Evolutionary conservation across 1,140 invertebrate species (phyloP).

Genomic region (Ceratina japonica): DNA sequence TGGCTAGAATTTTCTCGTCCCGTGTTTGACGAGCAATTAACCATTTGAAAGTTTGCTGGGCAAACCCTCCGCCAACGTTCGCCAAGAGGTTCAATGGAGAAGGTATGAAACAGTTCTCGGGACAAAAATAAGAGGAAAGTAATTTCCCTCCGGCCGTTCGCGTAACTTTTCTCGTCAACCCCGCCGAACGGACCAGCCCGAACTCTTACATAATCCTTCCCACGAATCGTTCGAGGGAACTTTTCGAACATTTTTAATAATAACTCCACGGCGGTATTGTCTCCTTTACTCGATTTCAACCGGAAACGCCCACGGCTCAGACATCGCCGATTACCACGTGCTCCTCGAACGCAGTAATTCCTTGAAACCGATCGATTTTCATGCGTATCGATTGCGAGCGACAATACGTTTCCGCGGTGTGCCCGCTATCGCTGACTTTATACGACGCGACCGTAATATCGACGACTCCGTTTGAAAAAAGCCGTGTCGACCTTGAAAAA

Average conservation of each 20-base stretch:
- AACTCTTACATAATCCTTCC: conserved; percentile 22
- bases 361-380: conserved; percentile 36
- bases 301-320: neutral
- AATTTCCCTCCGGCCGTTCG: conserved; percentile 37
- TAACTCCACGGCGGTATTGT: neutral
- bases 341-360: conserved; percentile 9
- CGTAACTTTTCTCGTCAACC: conserved; percentile 7
- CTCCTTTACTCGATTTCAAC: neutral
- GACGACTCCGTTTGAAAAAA: neutral
- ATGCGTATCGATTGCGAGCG: conserved; percentile 2
- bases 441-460: neutral
- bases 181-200: neutral
- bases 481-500: neutral
- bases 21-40: conserved; percentile 1
- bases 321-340: neutral
- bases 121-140: conserved; percentile 47
- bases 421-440: neutral
- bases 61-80: neutral
- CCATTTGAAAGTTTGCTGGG: neutral
- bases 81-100: neutral
- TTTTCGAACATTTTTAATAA: conserved; percentile 3
- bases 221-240: neutral
- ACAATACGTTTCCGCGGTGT: neutral
- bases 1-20: neutral
- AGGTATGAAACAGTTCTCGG: neutral